phyloP scores from a whole-genome alignment of 2,113 vertebrate genomes.

The Engraulis encrasicolus region DNA sequence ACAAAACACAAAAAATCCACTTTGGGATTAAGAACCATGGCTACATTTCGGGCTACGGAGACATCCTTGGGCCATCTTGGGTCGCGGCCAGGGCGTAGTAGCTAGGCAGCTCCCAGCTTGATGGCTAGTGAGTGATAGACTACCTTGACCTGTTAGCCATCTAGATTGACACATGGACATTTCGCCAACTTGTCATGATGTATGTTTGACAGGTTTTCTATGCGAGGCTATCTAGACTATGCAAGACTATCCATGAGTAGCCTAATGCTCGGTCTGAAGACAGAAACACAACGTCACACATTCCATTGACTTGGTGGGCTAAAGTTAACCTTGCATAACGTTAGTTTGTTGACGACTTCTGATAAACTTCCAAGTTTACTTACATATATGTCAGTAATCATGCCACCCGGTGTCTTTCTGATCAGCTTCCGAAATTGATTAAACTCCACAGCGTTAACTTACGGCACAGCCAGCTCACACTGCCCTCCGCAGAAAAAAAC shows the following conservation, averaged over 20 bases:
- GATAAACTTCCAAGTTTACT: not conserved
- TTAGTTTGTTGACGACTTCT: not conserved
- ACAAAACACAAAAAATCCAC: not conserved
- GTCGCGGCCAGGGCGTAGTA: conserved; percentile 5
- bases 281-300: not conserved
- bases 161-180: not conserved
- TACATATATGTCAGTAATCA: not conserved
- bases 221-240: not conserved
- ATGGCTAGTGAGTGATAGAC: not conserved
- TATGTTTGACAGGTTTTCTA: not conserved
- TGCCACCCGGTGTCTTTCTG: not conserved
- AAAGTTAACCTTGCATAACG: not conserved
- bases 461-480: not conserved
- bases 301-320: not conserved
- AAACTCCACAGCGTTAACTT: not conserved
- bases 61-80: not conserved
- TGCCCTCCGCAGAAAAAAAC: not conserved
- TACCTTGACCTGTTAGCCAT: not conserved
- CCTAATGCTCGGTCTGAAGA: not conserved
- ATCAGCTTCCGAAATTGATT: not conserved
- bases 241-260: not conserved
- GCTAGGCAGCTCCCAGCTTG: not conserved
- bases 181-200: too few species aligned
- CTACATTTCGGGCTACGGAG: not conserved
- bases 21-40: not conserved